phyloP scores from a whole-genome alignment of 2,797 vertebrate genomes.

The Cyprinella venusta region DNA sequence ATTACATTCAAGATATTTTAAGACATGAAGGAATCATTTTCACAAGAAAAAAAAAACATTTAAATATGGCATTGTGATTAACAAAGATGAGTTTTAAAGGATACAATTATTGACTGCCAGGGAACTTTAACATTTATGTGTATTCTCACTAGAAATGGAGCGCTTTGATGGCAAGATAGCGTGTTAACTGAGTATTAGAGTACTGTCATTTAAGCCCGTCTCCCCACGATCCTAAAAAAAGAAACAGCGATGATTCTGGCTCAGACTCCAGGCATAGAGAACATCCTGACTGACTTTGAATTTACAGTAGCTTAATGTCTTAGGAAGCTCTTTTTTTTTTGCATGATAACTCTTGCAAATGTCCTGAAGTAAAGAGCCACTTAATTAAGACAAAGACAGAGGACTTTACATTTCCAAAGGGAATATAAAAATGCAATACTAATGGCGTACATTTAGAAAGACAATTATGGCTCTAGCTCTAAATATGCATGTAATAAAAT shows the following conservation, averaged over 20 bases:
- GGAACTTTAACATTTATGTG: not conserved
- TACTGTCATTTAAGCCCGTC: constrained; percentile 23
- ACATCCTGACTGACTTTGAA: constrained; percentile 43
- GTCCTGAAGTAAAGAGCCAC: constrained; percentile 24
- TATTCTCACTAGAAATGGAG: constrained; percentile 21
- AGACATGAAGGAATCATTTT: not conserved
- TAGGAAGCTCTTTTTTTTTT: constrained; percentile 7
- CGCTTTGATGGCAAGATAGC: constrained; percentile 21
- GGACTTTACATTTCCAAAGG: constrained; percentile 30
- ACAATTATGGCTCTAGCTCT: not conserved
- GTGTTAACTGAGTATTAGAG: constrained; percentile 37
- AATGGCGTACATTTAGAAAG: constrained; percentile 18
- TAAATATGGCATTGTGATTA: not conserved
- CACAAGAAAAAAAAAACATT: not conserved
- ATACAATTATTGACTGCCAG: not conserved
- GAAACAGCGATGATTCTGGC: constrained; percentile 30
- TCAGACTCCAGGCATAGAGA: constrained; percentile 34
- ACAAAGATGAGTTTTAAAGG: not conserved
- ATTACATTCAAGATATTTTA: not conserved
- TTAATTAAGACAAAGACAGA: constrained; percentile 33
- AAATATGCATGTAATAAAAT: constrained; percentile 11
- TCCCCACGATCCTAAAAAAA: constrained; percentile 38
- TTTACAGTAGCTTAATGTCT: constrained; percentile 19
- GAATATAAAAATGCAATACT: constrained; percentile 26
- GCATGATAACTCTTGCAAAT: constrained; percentile 30